Evolutionary conservation across 1,140 invertebrate species (phyloP).

Genomic region (Pseudachorutes palmiensis): DNA sequence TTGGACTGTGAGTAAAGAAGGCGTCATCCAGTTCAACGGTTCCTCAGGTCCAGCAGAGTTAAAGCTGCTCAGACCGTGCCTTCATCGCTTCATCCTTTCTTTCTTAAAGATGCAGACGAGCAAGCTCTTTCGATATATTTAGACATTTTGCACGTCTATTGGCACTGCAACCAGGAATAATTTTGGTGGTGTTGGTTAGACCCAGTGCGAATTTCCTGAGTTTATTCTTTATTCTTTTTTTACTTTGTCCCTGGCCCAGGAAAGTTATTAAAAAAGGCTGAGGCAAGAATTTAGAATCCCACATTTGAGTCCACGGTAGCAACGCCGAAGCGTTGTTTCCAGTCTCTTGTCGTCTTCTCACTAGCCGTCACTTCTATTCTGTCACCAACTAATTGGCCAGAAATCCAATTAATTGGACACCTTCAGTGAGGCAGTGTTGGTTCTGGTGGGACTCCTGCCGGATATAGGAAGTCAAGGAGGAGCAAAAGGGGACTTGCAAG

Average conservation of each 20-base stretch:
- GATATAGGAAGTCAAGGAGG: too few species aligned
- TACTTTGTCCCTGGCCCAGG: conserved; percentile 36
- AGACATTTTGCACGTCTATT: conserved; percentile 10
- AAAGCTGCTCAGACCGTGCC: too few species aligned
- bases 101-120: background rate
- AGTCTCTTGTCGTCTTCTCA: conserved; percentile 3
- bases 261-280: conserved; percentile 39
- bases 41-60: too few species aligned
- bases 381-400: too few species aligned
- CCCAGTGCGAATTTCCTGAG: background rate
- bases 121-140: background rate
- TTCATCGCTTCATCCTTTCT: too few species aligned
- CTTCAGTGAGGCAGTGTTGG: background rate
- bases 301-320: conserved; percentile 36
- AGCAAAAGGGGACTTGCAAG: background rate
- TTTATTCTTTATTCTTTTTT: conserved; percentile 2
- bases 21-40: too few species aligned
- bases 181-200: background rate
- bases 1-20: too few species aligned
- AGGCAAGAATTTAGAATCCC: conserved; percentile 28
- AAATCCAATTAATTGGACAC: too few species aligned
- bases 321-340: conserved; percentile 35
- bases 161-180: background rate
- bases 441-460: background rate
- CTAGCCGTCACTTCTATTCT: conserved; percentile 15